Percentiles rank a stretch among this genome's conserved stretches.
Conservation (phyloP, 2,113 vertebrate species). For the Trinectes maculatus region DNA sequence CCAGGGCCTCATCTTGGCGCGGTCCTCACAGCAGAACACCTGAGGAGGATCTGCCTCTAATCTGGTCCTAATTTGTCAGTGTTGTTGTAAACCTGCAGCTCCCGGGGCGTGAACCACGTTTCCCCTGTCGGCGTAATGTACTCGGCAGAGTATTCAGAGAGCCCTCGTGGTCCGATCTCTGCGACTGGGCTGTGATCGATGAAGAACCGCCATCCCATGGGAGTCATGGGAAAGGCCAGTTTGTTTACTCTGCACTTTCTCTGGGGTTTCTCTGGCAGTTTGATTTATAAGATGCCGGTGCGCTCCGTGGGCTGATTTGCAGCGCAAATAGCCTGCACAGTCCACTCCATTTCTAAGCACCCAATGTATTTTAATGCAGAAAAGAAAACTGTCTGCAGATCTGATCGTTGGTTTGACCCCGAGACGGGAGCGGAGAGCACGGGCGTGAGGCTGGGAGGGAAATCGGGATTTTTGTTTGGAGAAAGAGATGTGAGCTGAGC, state of each 20-base stretch:
- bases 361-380: constrained; percentile 63
- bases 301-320: constrained; percentile 55
- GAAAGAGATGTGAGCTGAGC: constrained; percentile 54
- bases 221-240: constrained; percentile 74
- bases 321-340: constrained; percentile 27
- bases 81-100: constrained; percentile 31
- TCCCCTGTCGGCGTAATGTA: constrained; percentile 30
- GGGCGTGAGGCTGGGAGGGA: constrained; percentile 58
- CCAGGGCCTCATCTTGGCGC: constrained; percentile 4
- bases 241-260: constrained; percentile 83
- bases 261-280: constrained; percentile 68
- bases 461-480: constrained; percentile 67
- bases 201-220: constrained; percentile 60
- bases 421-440: constrained; percentile 43
- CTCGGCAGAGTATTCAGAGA: constrained; percentile 53
- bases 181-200: constrained; percentile 71
- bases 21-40: constrained; percentile 12
- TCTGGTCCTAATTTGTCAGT: constrained; percentile 27
- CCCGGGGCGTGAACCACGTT: constrained; percentile 41
- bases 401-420: constrained; percentile 55
- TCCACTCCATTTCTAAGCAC: constrained; percentile 56
- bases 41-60: constrained; percentile 44
- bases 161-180: constrained; percentile 48
- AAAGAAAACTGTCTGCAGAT: constrained; percentile 59
- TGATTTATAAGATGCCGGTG: constrained; percentile 75